phyloP scores from a whole-genome alignment of 2,797 vertebrate species.

The Dipus sagitta region DNA sequence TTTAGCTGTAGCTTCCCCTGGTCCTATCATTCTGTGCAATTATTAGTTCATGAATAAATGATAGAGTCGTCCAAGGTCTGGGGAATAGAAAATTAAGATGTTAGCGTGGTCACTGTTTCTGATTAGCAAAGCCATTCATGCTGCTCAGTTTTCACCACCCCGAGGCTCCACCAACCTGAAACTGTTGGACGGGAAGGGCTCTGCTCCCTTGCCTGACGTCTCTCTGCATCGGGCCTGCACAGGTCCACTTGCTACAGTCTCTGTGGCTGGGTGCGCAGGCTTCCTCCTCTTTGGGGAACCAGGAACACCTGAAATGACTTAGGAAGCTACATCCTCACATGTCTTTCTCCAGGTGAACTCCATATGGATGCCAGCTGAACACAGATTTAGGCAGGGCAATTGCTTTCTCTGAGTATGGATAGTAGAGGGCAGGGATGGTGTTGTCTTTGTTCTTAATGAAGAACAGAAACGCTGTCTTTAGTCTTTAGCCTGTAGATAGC shows the following conservation, averaged over 20 bases:
- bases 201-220: conserved; percentile 8
- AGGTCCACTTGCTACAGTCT: neutral
- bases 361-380: neutral
- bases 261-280: neutral
- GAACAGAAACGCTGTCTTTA: neutral
- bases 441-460: neutral
- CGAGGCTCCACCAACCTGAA: conserved; percentile 51
- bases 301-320: neutral
- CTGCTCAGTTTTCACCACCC: conserved; percentile 48
- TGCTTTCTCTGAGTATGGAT: neutral
- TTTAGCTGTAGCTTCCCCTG: conserved; percentile 13
- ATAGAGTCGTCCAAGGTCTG: conserved; percentile 26
- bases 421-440: neutral
- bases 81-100: conserved; percentile 70
- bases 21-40: conserved; percentile 56
- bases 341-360: neutral
- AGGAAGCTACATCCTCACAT: neutral
- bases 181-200: conserved; percentile 5
- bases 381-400: neutral
- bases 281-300: neutral
- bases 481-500: neutral
- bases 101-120: conserved; percentile 70
- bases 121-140: conserved; percentile 68
- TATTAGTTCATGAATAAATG: conserved; percentile 64
- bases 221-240: neutral